Percentiles rank a stretch among this genome's conserved stretches.
These are phyloP conservation scores for Cyanoramphus novaezelandiae DNA, from an alignment of 2,113 vertebrate species.

Conservation along the genomic window DNA sequence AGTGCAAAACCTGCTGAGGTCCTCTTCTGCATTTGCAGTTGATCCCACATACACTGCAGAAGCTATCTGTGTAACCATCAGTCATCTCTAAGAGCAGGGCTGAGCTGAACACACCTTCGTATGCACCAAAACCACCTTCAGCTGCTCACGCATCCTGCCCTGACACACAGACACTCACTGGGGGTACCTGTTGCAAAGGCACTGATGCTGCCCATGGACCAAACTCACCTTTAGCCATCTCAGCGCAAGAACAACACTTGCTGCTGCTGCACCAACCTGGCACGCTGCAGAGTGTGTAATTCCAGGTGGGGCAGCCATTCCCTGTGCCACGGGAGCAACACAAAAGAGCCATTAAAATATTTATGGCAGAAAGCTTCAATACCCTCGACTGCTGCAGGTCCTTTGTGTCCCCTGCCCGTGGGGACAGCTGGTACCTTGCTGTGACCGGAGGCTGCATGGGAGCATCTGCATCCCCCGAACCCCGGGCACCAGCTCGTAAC, in stretches of 20 bases:
- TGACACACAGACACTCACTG: accelerated
- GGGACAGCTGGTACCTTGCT: neutral
- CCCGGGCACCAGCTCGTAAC: neutral
- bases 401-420: accelerated
- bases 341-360: constrained; percentile 19
- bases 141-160: neutral
- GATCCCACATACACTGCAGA: neutral
- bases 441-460: accelerated
- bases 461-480: neutral
- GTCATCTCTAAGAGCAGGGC: neutral
- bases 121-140: neutral
- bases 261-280: neutral
- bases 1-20: neutral
- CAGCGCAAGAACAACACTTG: neutral
- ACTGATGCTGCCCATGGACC: neutral
- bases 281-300: neutral
- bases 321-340: accelerated
- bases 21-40: neutral
- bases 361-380: neutral
- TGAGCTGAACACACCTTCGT: neutral
- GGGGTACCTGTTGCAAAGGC: neutral
- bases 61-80: neutral
- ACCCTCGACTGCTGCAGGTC: neutral
- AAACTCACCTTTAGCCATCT: neutral
- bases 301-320: neutral